Evolutionary conservation across 1,140 invertebrate species (phyloP), one percentile per base, ranked within the genome.

Genomic region (Trachymyrmex septentrionalis): DNA sequence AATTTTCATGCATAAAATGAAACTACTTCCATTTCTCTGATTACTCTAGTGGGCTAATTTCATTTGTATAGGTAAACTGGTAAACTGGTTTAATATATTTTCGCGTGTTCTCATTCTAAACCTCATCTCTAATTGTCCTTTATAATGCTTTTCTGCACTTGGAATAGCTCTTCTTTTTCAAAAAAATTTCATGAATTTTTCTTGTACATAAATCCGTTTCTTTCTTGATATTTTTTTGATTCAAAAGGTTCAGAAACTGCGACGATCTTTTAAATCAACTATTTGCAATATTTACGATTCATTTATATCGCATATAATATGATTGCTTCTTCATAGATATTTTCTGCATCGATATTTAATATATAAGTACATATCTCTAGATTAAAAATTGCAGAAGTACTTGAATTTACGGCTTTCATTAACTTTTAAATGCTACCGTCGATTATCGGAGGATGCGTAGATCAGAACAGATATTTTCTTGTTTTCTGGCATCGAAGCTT

Each of bases 31-130:
- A 73, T 61, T 73, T 24, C 69, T 72, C 27, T 63, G 55, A 84
- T 73, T 84, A 84, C 24, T 61, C 14, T 38, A 6, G 19, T 61
- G 3, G 14, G n/a, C 38, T 84, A 84, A 84, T 75, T 84, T 84
- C 38, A 73, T 84, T 57, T 48, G 59, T 69, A 50, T 75, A 75
- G 14, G 14, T 48, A 75, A 50, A 44, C 27, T 61, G n/a, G 21
- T 27, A 73, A 69, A 38, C 27, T 61, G 14, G 21, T 27, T 48
- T 50, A 69, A 67, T 12, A 48, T 55, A n/a, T 19, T 80, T 12
- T 34, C 4, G 10, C 63, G 27, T 16, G 27, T 78, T 64, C 76
- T 10, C 27, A n/a, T 80, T 57, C 16, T 34, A 50, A 80, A 67
- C n/a, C 44, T 80, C 63, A 38, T 80, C 48, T 55, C n/a, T n/a